Conservation (phyloP, 2,113 vertebrate genomes). For the Sarotherodon lohbergeri region DNA sequence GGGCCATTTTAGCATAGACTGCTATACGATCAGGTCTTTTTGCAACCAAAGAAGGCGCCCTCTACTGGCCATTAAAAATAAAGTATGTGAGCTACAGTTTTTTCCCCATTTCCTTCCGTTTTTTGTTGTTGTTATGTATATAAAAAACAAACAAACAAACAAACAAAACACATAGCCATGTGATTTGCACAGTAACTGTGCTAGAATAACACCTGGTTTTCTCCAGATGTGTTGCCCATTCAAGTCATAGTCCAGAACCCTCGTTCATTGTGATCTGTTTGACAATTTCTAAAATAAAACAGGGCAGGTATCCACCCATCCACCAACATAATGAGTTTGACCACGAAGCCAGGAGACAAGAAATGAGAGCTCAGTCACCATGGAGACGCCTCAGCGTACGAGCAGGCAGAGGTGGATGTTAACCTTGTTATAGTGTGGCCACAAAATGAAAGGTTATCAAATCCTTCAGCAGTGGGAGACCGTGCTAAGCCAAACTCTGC, state of each 20-base stretch:
- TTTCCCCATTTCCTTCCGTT: background rate
- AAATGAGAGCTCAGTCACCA: slow-evolving; percentile 27
- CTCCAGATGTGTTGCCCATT: background rate
- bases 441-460: slow-evolving; percentile 46
- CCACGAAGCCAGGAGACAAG: background rate
- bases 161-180: background rate
- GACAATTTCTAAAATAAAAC: background rate
- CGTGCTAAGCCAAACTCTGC: background rate
- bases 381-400: slow-evolving; percentile 26
- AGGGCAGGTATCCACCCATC: background rate
- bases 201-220: background rate
- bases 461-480: background rate
- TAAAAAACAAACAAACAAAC: background rate
- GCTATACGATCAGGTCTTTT: background rate
- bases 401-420: slow-evolving; percentile 1
- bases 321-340: background rate
- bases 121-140: background rate
- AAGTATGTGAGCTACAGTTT: background rate
- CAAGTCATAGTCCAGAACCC: background rate
- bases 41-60: background rate
- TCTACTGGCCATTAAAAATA: background rate
- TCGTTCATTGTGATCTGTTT: background rate
- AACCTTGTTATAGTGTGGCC: slow-evolving; percentile 19
- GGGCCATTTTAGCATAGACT: background rate
- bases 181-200: background rate